Evolutionary conservation across 2,888 invertebrate genomes (phyloP).

Genomic region (Pinctada fucata): DNA sequence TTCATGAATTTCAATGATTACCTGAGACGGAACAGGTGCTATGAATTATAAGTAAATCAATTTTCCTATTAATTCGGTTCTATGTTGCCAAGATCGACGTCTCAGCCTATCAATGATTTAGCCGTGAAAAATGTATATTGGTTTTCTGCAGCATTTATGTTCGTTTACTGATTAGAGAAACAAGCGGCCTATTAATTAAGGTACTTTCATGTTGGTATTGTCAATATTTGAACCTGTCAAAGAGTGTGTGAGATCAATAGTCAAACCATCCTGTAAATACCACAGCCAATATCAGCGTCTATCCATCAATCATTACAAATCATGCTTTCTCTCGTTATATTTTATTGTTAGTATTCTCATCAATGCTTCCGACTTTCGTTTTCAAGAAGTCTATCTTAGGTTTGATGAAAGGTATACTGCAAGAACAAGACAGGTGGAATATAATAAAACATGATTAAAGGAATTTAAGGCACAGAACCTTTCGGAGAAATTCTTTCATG

Average conservation of each 20-base stretch:
- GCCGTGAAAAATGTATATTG: slow-evolving; percentile 1
- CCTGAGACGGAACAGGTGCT: slow-evolving; percentile 9
- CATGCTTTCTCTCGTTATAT: too few species aligned
- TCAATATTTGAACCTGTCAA: slow-evolving; percentile 1
- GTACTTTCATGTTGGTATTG: not conserved
- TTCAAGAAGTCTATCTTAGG: too few species aligned
- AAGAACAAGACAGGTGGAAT: too few species aligned
- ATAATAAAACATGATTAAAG: too few species aligned
- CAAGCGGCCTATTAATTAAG: not conserved
- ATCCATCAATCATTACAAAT: not conserved
- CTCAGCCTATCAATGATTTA: not conserved
- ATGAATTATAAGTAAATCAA: not conserved
- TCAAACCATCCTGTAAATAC: not conserved
- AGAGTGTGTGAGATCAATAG: not conserved
- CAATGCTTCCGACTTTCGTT: too few species aligned
- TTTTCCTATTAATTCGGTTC: not conserved
- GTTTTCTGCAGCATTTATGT: not conserved
- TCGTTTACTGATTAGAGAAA: not conserved
- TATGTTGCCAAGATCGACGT: not conserved
- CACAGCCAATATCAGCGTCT: not conserved
- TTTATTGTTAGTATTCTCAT: too few species aligned
- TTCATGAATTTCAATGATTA: not conserved
- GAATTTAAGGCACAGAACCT: too few species aligned
- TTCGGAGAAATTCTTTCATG: too few species aligned
- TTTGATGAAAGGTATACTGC: too few species aligned